Base-by-base conservation (phyloP, 2,113 vertebrate species). In the Martes martes region DNA sequence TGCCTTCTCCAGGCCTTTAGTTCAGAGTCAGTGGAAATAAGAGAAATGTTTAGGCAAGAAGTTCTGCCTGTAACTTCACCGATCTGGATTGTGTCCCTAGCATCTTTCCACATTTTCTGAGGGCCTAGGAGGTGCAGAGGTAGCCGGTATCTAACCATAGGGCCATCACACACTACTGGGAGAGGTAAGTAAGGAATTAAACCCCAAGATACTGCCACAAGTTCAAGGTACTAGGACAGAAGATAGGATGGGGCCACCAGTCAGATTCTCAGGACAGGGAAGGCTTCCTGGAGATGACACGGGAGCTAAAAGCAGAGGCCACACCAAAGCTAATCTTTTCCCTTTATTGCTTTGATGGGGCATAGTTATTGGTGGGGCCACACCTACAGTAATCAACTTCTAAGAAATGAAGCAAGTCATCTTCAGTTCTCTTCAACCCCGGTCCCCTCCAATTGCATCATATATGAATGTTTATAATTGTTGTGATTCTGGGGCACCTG, bases 231-330 rank as follows among this genome's bases (percentile, higher is more conserved):
- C 73, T 57, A 52, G 42, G 23, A 90, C 65, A 91, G 50, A 65
- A 52, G 39, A 83, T 36, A 92, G 73, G 55, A 61, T 33, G 33
- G n/a, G 63, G 52, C 85, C 82, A 55, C 89, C 65, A 83, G 24
- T 91, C 81, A 96, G 74, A 81, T 47, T 76, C n/a, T 84, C 1
- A 0, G 71, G 55, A 73, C 11, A 65, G 76, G 71, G 76, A 84
- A 76, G 33, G 4, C 90, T 97, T 97, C 90, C 96, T 95, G 83
- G 88, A 95, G 65, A 74, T 78, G 84, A 96, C 63, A 88, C 28
- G 59, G 81, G 80, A 90, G 63, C 92, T 83, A 92, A 96, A 96
- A 87, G 74, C 86, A 89, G 86, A 83, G 61, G 50, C 63, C 79
- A 89, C 47, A 74, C 87, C 73, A 74, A 95, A 95, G 63, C 50